Evolutionary conservation across 1,140 invertebrate genomes (phyloP).

Genomic region (Hylaeus volcanicus): DNA sequence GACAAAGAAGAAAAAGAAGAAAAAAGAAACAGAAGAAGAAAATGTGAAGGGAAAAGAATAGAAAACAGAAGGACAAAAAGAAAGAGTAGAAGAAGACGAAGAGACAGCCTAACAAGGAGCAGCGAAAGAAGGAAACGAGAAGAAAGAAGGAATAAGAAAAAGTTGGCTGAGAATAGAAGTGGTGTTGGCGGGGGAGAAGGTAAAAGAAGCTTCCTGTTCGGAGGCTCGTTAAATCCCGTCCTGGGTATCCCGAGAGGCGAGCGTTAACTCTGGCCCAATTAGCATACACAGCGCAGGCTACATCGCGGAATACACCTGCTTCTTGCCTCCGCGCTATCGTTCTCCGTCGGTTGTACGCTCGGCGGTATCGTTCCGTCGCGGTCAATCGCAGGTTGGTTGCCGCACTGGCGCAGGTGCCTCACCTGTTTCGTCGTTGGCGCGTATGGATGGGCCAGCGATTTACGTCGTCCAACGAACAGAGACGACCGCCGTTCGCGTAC

Average conservation of each 20-base stretch:
- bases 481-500: conserved; percentile 42
- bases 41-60: conserved; percentile 45
- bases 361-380: conserved; percentile 30
- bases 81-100: not conserved
- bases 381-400: conserved; percentile 47
- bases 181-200: conserved; percentile 23
- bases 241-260: conserved; percentile 63
- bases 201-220: conserved; percentile 70
- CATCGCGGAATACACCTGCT: conserved; percentile 78
- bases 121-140: conserved; percentile 44
- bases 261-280: conserved; percentile 78
- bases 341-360: conserved; percentile 18
- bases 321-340: conserved; percentile 44
- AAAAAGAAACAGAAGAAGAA: conserved; percentile 51
- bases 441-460: conserved; percentile 57
- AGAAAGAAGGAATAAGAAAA: conserved; percentile 56
- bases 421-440: conserved; percentile 62
- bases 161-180: conserved; percentile 41
- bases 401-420: conserved; percentile 59
- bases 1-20: not conserved
- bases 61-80: not conserved
- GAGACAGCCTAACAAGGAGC: conserved; percentile 16
- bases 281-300: conserved; percentile 75
- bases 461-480: conserved; percentile 51
- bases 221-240: conserved; percentile 76